phyloP scores from a whole-genome alignment of 92 coral and sea anemone genomes.

The Zoanthus sociatus region DNA sequence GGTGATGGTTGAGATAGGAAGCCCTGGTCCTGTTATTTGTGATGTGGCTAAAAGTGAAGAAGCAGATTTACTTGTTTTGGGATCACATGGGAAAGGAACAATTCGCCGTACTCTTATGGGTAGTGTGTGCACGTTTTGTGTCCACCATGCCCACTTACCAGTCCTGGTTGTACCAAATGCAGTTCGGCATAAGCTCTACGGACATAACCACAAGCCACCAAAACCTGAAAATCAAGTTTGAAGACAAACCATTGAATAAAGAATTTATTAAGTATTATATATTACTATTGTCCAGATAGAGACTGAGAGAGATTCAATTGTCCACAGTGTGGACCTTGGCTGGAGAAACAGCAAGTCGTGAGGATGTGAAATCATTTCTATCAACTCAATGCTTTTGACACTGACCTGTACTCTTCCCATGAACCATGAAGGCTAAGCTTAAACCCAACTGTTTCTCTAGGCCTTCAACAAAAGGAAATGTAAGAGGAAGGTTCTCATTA shows the following conservation, averaged over 20 bases:
- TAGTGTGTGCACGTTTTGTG: constrained; percentile 34
- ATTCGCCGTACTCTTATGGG: constrained; percentile 48
- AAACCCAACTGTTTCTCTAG: no score
- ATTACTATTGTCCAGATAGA: background rate
- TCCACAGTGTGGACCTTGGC: no score
- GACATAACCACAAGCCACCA: background rate
- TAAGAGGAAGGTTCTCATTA: no score
- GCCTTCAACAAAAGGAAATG: no score
- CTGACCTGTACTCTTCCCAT: no score
- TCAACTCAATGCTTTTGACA: no score
- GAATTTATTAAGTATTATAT: background rate
- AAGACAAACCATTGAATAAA: background rate
- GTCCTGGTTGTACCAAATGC: constrained; percentile 35
- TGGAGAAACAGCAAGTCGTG: no score
- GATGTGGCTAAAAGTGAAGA: constrained; percentile 28
- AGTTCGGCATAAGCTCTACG: constrained; percentile 16
- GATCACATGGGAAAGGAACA: constrained; percentile 41
- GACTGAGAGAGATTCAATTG: background rate
- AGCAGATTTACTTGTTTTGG: constrained; percentile 20
- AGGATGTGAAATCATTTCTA: no score
- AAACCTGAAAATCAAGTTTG: background rate
- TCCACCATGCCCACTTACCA: constrained; percentile 31
- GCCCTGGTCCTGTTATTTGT: constrained; percentile 32
- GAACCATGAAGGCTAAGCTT: no score
- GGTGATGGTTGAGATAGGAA: constrained; percentile 26